Base-by-base conservation (phyloP, 2,113 vertebrate genomes). In the Sinocyclocheilus grahami region DNA sequence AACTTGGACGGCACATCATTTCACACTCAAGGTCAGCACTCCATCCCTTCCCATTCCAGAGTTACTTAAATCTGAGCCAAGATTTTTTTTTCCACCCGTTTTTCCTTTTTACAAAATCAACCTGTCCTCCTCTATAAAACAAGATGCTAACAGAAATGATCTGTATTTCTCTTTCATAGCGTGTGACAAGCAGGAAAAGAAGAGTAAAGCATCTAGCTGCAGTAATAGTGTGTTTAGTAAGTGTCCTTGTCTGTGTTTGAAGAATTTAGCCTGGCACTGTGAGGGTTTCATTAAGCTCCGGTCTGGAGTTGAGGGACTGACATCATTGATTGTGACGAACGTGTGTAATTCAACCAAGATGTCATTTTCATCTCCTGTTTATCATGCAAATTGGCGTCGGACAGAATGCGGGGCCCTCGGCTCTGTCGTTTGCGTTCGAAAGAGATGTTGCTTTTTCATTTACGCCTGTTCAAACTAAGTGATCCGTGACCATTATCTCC, bases 241-340 rank as follows among this genome's bases (percentile, higher is more conserved):
- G 39, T 46, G 84, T 71, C 63, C 53, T 71, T 71, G 63, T 5
- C 75, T 87, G 65, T 24, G 5, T 69, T 51, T 69, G 62, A 76
- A 63, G 27, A 83, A 88, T 79, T 63, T 65, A 63, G 37, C 63
- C 76, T 84, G 85, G 51, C 53, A 46, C 39, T 20, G 87, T 89
- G 89, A 91, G 87, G 87, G 86, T 89, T 89, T 86, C 85, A 88
- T 92, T 92, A 85, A 87, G 89, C 37, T 51, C 78, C 18, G 24
- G 78, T 88, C 46, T 89, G 37, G 63, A 51, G 87, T 88, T 80
- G 88, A 89, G 85, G 71, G 89, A 93, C 90, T 91, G 90, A 92
- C 91, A 92, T 87, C 92, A 92, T 90, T 92, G 90, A 92, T 92
- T 90, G 87, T 91, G 91, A 94, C 89, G 89, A 91, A 92, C 92